Percentiles rank a stretch among this genome's conserved stretches.
These are phyloP conservation scores for Lagenorhynchus albirostris DNA, from an alignment of 2,113 vertebrate species.

Conservation along the genomic window DNA sequence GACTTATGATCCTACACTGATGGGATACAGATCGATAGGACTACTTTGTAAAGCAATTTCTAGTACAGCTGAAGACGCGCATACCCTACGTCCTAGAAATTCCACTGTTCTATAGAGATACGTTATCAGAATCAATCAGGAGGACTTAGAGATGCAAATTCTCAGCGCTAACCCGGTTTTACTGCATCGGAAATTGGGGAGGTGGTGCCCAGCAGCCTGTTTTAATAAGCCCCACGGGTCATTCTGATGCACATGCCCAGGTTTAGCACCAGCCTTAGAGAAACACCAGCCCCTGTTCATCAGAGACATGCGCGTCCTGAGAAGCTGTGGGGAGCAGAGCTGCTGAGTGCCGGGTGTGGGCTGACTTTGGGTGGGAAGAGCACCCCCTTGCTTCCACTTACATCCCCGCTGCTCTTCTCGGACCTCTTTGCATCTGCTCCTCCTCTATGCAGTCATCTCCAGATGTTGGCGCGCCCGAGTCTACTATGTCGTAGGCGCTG, in stretches of 20 bases:
- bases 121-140: background rate
- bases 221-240: background rate
- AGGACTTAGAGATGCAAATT: background rate
- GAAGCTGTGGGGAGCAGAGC: background rate
- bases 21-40: background rate
- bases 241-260: background rate
- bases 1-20: fast-evolving
- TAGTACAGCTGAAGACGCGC: background rate
- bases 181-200: background rate
- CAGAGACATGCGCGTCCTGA: fast-evolving
- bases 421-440: background rate
- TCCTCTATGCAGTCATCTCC: background rate
- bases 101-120: too few relatives aligned
- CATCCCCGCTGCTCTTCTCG: fast-evolving
- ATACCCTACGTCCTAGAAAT: background rate
- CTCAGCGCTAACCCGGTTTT: background rate
- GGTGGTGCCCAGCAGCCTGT: background rate
- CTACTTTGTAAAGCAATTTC: background rate
- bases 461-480: background rate
- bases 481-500: background rate
- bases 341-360: fast-evolving
- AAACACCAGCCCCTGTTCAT: background rate
- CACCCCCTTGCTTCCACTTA: fast-evolving
- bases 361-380: fast-evolving
- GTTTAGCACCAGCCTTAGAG: fast-evolving